Conservation (phyloP, 2,888 invertebrate species). For the Synergus umbraculus region DNA sequence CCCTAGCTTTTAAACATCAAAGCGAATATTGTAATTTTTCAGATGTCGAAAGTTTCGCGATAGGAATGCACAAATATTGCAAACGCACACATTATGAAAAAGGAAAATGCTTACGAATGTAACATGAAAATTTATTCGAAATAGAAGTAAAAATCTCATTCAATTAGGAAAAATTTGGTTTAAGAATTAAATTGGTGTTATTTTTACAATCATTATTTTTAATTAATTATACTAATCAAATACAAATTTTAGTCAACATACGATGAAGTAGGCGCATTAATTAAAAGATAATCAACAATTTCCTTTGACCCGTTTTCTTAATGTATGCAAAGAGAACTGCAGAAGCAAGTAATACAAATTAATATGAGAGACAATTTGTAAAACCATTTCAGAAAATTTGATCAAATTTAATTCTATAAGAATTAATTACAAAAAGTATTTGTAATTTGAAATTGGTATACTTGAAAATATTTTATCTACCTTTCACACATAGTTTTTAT, state of each 20-base stretch:
- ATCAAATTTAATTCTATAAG: neutral
- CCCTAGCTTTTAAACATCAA: neutral
- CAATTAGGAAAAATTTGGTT: neutral
- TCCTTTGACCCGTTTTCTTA: constrained; percentile 22
- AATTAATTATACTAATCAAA: neutral
- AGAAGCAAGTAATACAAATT: neutral
- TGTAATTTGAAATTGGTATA: neutral
- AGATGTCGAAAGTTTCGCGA: neutral
- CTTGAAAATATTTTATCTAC: neutral
- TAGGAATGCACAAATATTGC: neutral
- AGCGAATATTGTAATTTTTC: neutral
- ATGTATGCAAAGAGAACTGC: constrained; percentile 16
- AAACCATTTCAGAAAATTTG: neutral
- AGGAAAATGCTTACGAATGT: neutral
- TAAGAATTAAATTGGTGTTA: neutral
- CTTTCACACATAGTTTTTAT: neutral
- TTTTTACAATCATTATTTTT: neutral
- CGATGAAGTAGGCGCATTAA: constrained; percentile 11
- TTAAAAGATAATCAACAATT: constrained; percentile 30
- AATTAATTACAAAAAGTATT: neutral
- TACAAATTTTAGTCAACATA: neutral
- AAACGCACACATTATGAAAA: neutral
- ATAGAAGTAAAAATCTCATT: too few relatives aligned
- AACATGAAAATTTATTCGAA: neutral
- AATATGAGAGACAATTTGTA: neutral